These are phyloP conservation scores for Cheilosia urbana DNA, from an alignment of 2,888 invertebrate species.

Conservation along the genomic window DNA sequence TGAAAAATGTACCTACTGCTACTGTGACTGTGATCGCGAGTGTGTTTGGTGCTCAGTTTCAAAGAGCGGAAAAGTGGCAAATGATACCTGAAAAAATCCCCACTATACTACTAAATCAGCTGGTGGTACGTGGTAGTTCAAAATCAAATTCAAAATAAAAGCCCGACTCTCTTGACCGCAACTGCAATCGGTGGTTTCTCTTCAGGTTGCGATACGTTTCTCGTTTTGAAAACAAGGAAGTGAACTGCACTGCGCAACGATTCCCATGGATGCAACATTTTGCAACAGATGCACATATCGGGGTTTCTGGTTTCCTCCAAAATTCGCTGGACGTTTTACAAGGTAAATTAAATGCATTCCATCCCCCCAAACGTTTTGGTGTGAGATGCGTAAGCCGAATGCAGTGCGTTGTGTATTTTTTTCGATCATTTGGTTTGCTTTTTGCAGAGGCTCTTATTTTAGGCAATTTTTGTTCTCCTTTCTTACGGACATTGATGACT, in stretches of 20 bases:
- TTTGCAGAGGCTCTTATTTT: conserved; percentile 28
- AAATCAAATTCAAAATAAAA: neutral
- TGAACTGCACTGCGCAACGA: conserved; percentile 63
- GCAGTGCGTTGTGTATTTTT: conserved; percentile 9
- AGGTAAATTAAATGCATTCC: conserved; percentile 69
- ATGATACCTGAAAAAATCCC: neutral
- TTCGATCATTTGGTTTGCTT: conserved; percentile 12
- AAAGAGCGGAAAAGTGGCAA: neutral
- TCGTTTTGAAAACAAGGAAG: conserved; percentile 68
- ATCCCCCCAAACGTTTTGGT: conserved; percentile 45
- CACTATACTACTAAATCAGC: conserved; percentile 31
- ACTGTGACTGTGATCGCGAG: neutral
- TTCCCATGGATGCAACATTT: conserved; percentile 73
- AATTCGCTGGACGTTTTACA: conserved; percentile 14
- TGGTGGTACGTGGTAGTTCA: conserved; percentile 6
- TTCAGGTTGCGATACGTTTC: conserved; percentile 13
- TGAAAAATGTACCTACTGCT: conserved; percentile 23
- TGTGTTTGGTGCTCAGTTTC: no score
- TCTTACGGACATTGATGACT: conserved; percentile 53
- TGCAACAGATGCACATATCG: conserved; percentile 73
- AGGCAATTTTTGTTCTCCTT: conserved; percentile 1
- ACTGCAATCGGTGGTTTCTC: conserved; percentile 2
- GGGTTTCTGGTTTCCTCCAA: conserved; percentile 34
- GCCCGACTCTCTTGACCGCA: conserved; percentile 13
- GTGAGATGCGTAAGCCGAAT: conserved; percentile 4